These are phyloP conservation scores for Pseudeuparius sepicola DNA, from an alignment of 2,888 invertebrate species.

Conservation along the genomic window DNA sequence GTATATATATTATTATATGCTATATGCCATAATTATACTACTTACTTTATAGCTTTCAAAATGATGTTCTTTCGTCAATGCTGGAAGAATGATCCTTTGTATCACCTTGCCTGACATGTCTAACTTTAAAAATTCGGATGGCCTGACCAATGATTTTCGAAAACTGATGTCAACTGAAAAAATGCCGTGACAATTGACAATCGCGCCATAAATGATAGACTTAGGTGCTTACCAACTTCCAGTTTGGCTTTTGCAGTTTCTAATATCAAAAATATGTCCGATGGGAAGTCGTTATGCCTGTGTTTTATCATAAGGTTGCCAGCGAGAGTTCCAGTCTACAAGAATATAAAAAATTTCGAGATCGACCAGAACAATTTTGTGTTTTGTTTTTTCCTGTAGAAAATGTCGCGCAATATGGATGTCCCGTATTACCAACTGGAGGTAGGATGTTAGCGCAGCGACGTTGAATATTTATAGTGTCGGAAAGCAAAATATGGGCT, in stretches of 20 bases:
- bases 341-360: too few species aligned
- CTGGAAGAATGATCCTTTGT: constrained; percentile 40
- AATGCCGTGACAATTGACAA: constrained; percentile 6
- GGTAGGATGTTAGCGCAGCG: too few species aligned
- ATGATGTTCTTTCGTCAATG: constrained; percentile 34
- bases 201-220: constrained; percentile 2
- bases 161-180: constrained; percentile 19
- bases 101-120: constrained; percentile 42
- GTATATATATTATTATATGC: too few species aligned
- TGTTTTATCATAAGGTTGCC: constrained; percentile 67
- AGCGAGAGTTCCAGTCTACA: constrained; percentile 50
- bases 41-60: constrained; percentile 31
- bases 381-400: too few species aligned
- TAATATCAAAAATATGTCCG: constrained; percentile 59
- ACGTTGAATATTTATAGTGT: too few species aligned
- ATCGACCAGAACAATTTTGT: too few species aligned
- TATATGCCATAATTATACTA: too few species aligned
- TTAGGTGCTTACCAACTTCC: constrained; percentile 27
- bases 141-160: constrained; percentile 9
- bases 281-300: constrained; percentile 56
- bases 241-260: constrained; percentile 49
- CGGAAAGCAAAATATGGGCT: too few species aligned
- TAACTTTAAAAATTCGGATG: constrained; percentile 35
- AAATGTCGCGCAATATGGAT: too few species aligned
- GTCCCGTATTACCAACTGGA: too few species aligned